phyloP scores from a whole-genome alignment of 2,797 vertebrate genomes.

The Leucoraja ocellata region DNA sequence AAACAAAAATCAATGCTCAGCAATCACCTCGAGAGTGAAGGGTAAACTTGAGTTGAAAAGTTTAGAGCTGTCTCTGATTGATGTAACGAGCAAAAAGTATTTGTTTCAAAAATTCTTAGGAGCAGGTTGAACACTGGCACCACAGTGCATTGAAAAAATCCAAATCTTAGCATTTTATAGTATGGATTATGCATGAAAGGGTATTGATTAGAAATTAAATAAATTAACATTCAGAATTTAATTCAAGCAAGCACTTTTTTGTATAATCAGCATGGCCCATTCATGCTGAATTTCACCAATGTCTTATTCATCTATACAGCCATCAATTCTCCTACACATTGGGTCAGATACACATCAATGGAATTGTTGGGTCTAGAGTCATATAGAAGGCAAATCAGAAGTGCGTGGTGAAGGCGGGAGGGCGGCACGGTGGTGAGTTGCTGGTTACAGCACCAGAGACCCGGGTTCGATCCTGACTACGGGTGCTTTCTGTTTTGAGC shows the following conservation, averaged over 20 bases:
- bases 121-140: not conserved
- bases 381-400: too few species aligned
- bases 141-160: not conserved
- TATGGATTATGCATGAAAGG: not conserved
- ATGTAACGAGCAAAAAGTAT: not conserved
- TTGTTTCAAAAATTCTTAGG: not conserved
- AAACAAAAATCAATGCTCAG: conserved; percentile 10
- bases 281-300: too few species aligned
- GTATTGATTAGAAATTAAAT: not conserved
- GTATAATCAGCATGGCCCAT: too few species aligned
- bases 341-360: too few species aligned
- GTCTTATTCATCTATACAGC: too few species aligned
- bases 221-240: not conserved
- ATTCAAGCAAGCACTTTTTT: not conserved
- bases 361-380: too few species aligned
- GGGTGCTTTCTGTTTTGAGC: too few species aligned
- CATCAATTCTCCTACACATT: too few species aligned
- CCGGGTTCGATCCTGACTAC: too few species aligned
- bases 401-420: too few species aligned
- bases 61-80: conserved; percentile 1
- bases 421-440: too few species aligned
- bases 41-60: not conserved
- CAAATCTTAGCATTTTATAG: not conserved
- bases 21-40: not conserved
- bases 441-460: too few species aligned